These are phyloP conservation scores for Phaedon cochleariae DNA, from an alignment of 2,888 invertebrate species.

Conservation along the genomic window DNA sequence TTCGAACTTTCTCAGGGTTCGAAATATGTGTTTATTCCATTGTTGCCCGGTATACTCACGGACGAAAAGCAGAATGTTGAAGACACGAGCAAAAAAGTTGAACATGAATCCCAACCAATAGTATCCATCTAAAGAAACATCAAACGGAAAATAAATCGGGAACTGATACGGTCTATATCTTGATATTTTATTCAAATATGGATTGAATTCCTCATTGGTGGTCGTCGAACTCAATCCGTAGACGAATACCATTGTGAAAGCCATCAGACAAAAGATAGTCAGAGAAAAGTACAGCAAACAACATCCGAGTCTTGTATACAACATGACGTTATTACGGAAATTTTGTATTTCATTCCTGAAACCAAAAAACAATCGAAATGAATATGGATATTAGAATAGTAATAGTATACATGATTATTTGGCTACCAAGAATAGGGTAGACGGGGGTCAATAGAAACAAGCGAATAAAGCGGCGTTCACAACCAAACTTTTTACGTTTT, in stretches of 20 bases:
- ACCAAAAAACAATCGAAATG: slow-evolving; percentile 26
- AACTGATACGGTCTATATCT: slow-evolving; percentile 26
- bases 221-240: slow-evolving; percentile 1
- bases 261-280: background rate
- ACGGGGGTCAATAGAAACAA: too few species aligned
- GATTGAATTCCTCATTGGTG: slow-evolving; percentile 30
- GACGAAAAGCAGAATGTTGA: slow-evolving; percentile 18
- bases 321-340: slow-evolving; percentile 12
- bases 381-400: too few species aligned
- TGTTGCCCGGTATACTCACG: slow-evolving; percentile 19
- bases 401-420: too few species aligned
- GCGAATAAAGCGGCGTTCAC: too few species aligned
- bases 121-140: slow-evolving; percentile 35
- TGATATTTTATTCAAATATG: slow-evolving; percentile 31
- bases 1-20: too few species aligned
- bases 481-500: too few species aligned
- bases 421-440: too few species aligned
- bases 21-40: background rate
- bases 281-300: slow-evolving; percentile 16
- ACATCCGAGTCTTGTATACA: slow-evolving; percentile 22
- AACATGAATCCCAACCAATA: slow-evolving; percentile 25
- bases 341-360: slow-evolving; percentile 22
- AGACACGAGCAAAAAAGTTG: slow-evolving; percentile 17
- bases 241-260: background rate
- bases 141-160: slow-evolving; percentile 34